Base-by-base conservation (phyloP, 2,113 vertebrate species). In the Silurus meridionalis region DNA sequence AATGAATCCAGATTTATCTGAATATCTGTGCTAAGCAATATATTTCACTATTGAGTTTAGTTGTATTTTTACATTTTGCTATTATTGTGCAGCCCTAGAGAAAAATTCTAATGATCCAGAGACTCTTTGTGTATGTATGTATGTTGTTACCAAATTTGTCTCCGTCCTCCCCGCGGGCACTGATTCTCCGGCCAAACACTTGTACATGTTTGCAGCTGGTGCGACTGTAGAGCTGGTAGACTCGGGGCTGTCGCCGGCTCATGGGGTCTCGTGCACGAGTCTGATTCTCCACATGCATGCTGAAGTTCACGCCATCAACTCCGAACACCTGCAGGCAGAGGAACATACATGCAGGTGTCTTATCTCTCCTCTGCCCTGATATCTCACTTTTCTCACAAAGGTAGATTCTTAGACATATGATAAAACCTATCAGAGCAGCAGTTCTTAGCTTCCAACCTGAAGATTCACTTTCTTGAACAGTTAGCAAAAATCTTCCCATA, bases 161-260 rank as follows among this genome's bases (percentile, higher is more conserved):
- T 90, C 95, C 95, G 25, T 96, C 95, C 84, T 96, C 95, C 88
- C 95, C 95, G 11, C 92, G 92, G 80, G 95, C 95, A 0, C 93
- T 94, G 91, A 96, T 94, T 90, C 89, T 91, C 83, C 94, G 94
- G 37, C 95, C 95, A 61, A 96, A 88, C 82, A 96, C 94, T 92
- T 96, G 95, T 80, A 95, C 94, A 0, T 96, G 95, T 90, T 94
- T 95, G 66, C 95, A 95, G 48, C 94, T 96, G 74, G 94, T 95
- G 87, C 95, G 93, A 90, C 95, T 96, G 91, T 96, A 96, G 61
- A 96, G 95, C 91, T 96, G 95, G 92, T 96, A 96, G 80, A 95
- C 93, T 21, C 95, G 91, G 85, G 95, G 94, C 63, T 95, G 95
- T 88, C 94, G 92, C 19, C 95, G 94, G 91, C 95, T 96, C 94